These are phyloP conservation scores for Physella acuta DNA, from an alignment of 1,140 invertebrate genomes.

Conservation along the genomic window DNA sequence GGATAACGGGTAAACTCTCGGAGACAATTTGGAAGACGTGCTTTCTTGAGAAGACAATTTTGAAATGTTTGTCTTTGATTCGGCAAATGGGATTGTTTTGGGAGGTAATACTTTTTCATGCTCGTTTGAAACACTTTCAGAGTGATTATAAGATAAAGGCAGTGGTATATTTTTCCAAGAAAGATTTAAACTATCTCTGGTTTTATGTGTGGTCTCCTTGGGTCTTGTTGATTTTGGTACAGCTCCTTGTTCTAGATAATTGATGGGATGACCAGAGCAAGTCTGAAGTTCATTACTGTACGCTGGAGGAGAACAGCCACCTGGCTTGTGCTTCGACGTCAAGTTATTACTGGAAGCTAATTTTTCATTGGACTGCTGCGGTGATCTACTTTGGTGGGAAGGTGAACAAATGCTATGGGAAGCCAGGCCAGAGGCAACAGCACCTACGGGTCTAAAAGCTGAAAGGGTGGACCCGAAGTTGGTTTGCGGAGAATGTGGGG, in stretches of 20 bases:
- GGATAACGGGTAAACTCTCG: background rate
- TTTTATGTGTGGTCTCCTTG: background rate
- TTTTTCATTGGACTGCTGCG: too few relatives aligned
- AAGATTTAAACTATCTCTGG: background rate
- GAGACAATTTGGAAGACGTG: slow-evolving; percentile 1
- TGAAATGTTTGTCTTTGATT: slow-evolving; percentile 6
- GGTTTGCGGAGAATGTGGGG: background rate
- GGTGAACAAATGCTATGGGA: background rate
- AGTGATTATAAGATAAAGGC: slow-evolving; percentile 20
- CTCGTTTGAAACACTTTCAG: slow-evolving; percentile 17
- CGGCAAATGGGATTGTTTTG: slow-evolving; percentile 17
- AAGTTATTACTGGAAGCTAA: too few relatives aligned
- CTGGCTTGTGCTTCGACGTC: too few relatives aligned
- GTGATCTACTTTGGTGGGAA: background rate
- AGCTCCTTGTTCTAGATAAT: slow-evolving; percentile 19
- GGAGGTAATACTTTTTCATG: slow-evolving; percentile 13
- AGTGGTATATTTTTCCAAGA: slow-evolving; percentile 22
- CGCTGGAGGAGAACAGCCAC: too few relatives aligned
- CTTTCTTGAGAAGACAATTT: background rate
- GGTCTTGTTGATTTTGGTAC: slow-evolving; percentile 6
- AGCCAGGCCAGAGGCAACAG: background rate
- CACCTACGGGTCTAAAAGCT: slow-evolving; percentile 16
- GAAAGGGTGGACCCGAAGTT: slow-evolving; percentile 8
- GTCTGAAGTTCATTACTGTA: too few relatives aligned
- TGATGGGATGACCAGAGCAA: too few relatives aligned